Evolutionary conservation across 2,888 invertebrate genomes (phyloP).

Genomic region (Brachypalpus laphriformis): DNA sequence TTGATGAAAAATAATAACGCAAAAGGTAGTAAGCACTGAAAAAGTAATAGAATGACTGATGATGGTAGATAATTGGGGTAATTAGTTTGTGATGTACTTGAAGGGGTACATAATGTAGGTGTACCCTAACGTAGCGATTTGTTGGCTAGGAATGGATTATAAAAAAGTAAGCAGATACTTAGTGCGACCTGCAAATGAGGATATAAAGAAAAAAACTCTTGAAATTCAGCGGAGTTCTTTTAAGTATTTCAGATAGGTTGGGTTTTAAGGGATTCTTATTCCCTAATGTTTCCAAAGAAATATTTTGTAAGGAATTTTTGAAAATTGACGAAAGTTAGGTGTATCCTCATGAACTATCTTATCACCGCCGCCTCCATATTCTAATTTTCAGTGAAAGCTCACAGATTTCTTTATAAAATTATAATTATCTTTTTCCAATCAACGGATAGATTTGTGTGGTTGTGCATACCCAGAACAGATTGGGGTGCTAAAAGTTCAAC

Average conservation of each 20-base stretch:
- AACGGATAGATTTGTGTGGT: too few relatives aligned
- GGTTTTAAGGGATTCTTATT: too few relatives aligned
- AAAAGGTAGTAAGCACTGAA: conserved; percentile 16
- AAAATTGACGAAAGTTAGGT: not conserved
- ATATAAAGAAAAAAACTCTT: not conserved
- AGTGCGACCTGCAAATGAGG: not conserved
- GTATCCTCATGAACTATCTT: not conserved
- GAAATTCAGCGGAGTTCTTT: too few relatives aligned
- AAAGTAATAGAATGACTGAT: conserved; percentile 49
- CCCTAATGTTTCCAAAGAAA: not conserved
- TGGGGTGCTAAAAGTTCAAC: too few relatives aligned
- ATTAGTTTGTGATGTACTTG: conserved; percentile 8
- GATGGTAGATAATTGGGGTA: conserved; percentile 53
- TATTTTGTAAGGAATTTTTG: not conserved
- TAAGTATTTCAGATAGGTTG: too few relatives aligned
- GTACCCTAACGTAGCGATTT: too few relatives aligned
- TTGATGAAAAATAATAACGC: conserved; percentile 17
- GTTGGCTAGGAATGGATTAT: not conserved
- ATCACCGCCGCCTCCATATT: too few relatives aligned
- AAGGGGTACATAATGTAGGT: not conserved
- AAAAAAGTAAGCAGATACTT: too few relatives aligned
- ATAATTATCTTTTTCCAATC: too few relatives aligned
- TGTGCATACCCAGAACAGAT: too few relatives aligned
- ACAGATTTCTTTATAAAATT: too few relatives aligned
- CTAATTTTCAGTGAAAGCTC: too few relatives aligned